A percentile compares a stretch with the other conserved stretches of the same genome.
These are phyloP conservation scores for Oasisia sp. DNA, from an alignment of 2,888 invertebrate species.

Conservation along the genomic window DNA sequence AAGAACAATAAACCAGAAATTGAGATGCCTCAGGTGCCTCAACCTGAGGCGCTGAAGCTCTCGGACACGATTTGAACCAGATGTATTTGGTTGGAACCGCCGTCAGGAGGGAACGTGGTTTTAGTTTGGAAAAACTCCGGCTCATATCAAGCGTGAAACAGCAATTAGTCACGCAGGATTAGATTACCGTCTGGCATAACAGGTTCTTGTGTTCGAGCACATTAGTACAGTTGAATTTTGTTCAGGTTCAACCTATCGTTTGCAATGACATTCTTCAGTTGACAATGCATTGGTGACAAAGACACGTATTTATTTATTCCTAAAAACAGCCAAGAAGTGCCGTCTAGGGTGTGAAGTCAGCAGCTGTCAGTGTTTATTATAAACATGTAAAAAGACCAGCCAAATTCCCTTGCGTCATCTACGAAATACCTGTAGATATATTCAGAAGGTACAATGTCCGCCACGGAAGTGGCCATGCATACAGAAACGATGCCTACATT, in stretches of 20 bases:
- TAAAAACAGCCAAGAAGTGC: neutral
- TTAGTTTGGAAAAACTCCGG: neutral
- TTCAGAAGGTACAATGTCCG: neutral
- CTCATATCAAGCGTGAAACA: neutral
- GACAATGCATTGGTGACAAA: neutral
- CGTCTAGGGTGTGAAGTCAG: neutral
- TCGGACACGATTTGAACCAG: neutral
- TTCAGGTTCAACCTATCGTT: neutral
- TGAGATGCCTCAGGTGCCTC: neutral
- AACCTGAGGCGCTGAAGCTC: neutral
- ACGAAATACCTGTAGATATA: neutral
- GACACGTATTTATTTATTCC: neutral
- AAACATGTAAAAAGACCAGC: neutral
- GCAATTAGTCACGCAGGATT: neutral
- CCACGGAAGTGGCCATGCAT: neutral
- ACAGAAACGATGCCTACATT: too few species aligned
- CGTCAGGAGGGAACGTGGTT: neutral
- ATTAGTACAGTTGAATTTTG: neutral
- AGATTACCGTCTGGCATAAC: neutral
- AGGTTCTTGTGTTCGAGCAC: neutral
- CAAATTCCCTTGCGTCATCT: neutral
- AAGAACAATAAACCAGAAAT: neutral
- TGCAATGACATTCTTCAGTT: neutral
- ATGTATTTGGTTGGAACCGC: neutral
- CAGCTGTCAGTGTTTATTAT: neutral